phyloP scores from a whole-genome alignment of 2,797 vertebrate species.

The Astyanax mexicanus region DNA sequence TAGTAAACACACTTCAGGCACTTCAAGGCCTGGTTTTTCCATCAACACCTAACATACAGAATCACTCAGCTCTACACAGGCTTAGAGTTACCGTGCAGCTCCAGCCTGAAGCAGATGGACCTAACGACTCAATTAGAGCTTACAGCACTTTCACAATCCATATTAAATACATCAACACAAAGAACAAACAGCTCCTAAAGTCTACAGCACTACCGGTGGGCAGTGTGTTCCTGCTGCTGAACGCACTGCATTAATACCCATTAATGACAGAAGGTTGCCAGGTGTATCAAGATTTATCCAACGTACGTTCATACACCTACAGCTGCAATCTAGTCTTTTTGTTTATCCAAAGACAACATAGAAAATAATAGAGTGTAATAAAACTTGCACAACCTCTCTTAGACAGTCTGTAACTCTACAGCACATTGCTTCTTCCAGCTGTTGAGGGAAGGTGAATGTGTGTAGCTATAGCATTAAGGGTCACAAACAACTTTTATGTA shows the following conservation, averaged over 20 bases:
- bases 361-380: background rate
- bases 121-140: slow-evolving; percentile 35
- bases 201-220: slow-evolving; percentile 1
- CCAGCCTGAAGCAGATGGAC: slow-evolving; percentile 2
- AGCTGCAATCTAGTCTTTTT: background rate
- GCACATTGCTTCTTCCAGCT: too few species aligned
- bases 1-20: slow-evolving; percentile 31
- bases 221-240: background rate
- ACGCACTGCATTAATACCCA: background rate
- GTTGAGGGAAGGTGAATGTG: too few species aligned
- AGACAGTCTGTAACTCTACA: slow-evolving; percentile 15
- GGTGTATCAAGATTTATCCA: background rate
- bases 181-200: slow-evolving; percentile 31
- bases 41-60: background rate
- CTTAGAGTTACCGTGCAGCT: slow-evolving; percentile 30
- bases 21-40: slow-evolving; percentile 5
- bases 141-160: slow-evolving; percentile 22
- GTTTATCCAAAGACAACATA: background rate
- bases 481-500: background rate
- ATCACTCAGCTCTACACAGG: background rate
- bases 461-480: too few species aligned
- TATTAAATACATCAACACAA: slow-evolving; percentile 10
- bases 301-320: background rate
- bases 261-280: background rate
- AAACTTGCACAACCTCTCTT: background rate